Evolutionary conservation across 2,113 vertebrate species (phyloP).

Genomic region (Candoia aspera): DNA sequence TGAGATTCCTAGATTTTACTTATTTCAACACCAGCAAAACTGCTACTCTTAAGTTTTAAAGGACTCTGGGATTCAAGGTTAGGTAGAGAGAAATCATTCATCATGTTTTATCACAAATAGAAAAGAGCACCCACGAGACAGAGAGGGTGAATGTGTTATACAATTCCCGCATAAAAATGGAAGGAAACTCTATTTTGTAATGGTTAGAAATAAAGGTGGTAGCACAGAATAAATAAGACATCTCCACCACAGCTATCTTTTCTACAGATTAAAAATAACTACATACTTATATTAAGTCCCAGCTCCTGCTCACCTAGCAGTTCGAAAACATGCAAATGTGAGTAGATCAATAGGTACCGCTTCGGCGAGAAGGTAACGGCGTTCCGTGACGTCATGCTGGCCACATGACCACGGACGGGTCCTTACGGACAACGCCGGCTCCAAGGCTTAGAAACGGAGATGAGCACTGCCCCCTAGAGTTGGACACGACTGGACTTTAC

Average conservation of each 20-base stretch:
- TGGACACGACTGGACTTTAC: no score
- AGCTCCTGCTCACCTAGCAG: no score
- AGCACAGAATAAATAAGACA: constrained; percentile 28
- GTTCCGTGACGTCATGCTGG: no score
- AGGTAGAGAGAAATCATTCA: constrained; percentile 39
- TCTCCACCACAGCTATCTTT: background rate
- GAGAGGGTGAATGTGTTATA: background rate
- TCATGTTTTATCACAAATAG: constrained; percentile 47
- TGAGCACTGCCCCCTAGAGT: no score
- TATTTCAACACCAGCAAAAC: constrained; percentile 11
- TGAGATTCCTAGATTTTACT: background rate
- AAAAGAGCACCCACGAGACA: constrained; percentile 8
- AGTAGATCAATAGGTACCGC: no score
- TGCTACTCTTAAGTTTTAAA: constrained; percentile 42
- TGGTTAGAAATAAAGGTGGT: constrained; percentile 30
- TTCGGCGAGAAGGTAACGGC: no score
- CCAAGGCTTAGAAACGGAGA: no score
- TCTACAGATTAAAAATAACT: background rate
- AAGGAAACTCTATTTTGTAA: constrained; percentile 30
- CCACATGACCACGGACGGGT: no score
- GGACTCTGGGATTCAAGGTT: constrained; percentile 18
- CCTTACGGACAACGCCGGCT: no score
- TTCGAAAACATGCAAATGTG: no score
- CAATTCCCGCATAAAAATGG: background rate
- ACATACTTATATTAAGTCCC: background rate